These are phyloP conservation scores for Drosophila varians DNA, from an alignment of 1,140 invertebrate genomes.

Conservation along the genomic window DNA sequence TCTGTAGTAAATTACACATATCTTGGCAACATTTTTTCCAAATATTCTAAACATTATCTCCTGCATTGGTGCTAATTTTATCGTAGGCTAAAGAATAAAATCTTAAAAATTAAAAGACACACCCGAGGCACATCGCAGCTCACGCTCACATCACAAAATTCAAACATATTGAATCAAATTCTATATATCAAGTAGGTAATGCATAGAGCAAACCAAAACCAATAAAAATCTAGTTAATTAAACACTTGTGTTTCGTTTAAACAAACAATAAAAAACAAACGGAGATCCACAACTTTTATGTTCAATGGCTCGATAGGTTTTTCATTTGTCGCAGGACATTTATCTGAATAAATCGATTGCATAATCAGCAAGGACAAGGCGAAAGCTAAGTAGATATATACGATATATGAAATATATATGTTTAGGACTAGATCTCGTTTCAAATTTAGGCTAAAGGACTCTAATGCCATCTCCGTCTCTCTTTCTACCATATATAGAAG, in stretches of 20 bases:
- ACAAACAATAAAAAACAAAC: conserved; percentile 1
- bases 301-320: conserved; percentile 18
- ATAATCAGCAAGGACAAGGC: conserved; percentile 24
- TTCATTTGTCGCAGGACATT: neutral
- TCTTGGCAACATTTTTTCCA: conserved; percentile 51
- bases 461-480: conserved; percentile 56
- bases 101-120: conserved; percentile 8
- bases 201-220: conserved; percentile 5
- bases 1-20: conserved; percentile 70
- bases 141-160: conserved; percentile 10
- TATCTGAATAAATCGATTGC: conserved; percentile 19
- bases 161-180: conserved; percentile 37
- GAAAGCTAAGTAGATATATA: conserved; percentile 27
- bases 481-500: conserved; percentile 34
- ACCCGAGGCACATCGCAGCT: conserved; percentile 5
- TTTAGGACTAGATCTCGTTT: conserved; percentile 27
- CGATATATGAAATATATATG: neutral
- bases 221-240: conserved; percentile 9
- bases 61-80: conserved; percentile 79
- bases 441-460: conserved; percentile 42
- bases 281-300: neutral
- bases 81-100: conserved; percentile 54
- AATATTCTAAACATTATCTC: conserved; percentile 52
- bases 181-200: conserved; percentile 55
- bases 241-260: conserved; percentile 18